Base-by-base conservation (phyloP, 1,140 invertebrate species). In the Propsilocerus akamusi region DNA sequence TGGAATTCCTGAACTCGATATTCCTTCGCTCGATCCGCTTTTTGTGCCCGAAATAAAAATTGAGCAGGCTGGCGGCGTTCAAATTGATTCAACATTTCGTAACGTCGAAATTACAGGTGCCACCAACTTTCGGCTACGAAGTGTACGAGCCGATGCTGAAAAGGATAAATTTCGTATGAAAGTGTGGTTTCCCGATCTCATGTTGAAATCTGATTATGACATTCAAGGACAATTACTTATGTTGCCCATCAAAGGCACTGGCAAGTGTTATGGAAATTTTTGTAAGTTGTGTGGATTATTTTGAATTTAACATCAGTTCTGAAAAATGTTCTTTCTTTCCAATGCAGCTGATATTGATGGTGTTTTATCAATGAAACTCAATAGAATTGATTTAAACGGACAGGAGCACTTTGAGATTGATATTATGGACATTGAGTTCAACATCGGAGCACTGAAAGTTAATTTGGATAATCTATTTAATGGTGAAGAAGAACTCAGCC, bases 391-490 rank as follows among this genome's bases (percentile, higher is more conserved):
- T 10, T 66, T 69, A 49, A 52, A 63, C 25, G 52, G 53, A 8
- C 57, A 64, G 3, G 63, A 60, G 26, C 58, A 72, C 54, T 54
- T 57, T n/a, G 48, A 62, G 50, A 60, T 71, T 48, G 73, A 76
- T 54, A 71, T 76, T n/a, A 72, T 83, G 22, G 69, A 70, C 26
- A 66, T 81, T 0, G 70, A 75, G 48, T 80, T 81, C 53, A 66
- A 75, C 10, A 68, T 81, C 7, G 73, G 70, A 1, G 58, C 72
- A 26, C 76, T 76, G 0, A 64, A 66, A 5, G 68, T 83, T 48
- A 62, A 77, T 49, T 63, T 85, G 5, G 72, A 79, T 5, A 77
- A 83, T 65, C 63, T 83, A 0, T 83, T 83, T 55, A 76, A 79
- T 53, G 78, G 78, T 0, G 77, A 85, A 54, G 62, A 71, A 47